Evolutionary conservation across 2,113 vertebrate species (phyloP).

Genomic region (Oxyura jamaicensis): DNA sequence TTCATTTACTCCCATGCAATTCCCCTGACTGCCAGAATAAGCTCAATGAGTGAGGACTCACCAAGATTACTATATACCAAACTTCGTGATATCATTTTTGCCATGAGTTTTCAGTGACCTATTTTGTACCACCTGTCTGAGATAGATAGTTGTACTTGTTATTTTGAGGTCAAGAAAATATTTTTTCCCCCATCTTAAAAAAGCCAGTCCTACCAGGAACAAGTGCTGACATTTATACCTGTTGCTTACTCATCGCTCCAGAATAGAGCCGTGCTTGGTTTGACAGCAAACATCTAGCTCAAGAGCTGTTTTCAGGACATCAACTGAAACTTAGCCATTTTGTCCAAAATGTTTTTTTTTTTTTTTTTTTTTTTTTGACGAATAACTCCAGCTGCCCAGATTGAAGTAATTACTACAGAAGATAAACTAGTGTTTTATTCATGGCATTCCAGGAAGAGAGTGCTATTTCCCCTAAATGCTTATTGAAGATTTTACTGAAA

Average conservation of each 20-base stretch:
- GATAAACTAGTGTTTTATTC: background rate
- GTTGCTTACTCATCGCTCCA: background rate
- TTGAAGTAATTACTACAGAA: background rate
- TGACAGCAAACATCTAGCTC: background rate
- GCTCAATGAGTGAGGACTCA: background rate
- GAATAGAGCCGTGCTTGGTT: background rate
- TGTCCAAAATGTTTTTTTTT: background rate
- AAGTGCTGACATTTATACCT: background rate
- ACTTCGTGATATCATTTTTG: background rate
- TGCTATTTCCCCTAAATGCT: background rate
- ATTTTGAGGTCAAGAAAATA: background rate
- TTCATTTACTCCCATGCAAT: background rate
- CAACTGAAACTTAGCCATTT: background rate
- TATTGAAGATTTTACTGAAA: background rate
- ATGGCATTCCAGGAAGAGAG: background rate
- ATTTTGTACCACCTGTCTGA: background rate
- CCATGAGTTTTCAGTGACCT: background rate
- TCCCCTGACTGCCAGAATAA: background rate
- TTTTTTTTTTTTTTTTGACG: background rate
- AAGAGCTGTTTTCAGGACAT: background rate
- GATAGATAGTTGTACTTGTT: background rate
- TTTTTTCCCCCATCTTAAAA: background rate
- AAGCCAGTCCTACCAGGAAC: background rate
- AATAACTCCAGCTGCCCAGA: background rate
- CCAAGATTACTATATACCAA: background rate